Base-by-base conservation (phyloP, 2,113 vertebrate genomes). In the Sphyrna mokarran region DNA sequence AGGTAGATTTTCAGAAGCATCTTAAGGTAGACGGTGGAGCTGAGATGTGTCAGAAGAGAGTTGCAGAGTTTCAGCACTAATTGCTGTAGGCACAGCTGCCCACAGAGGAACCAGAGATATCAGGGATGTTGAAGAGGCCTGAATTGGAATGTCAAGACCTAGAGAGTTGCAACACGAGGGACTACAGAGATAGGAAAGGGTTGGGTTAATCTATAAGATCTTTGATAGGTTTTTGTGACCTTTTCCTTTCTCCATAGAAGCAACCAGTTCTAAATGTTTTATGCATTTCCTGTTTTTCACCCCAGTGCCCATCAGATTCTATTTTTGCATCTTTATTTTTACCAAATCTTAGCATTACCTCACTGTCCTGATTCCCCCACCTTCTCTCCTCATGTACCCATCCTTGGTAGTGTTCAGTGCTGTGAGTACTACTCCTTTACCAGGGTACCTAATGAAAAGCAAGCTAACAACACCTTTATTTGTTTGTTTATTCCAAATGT, bases 401-500 rank as follows among this genome's bases (percentile, higher is more conserved):
- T 0, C 80, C 14, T 43, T 85, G 80, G 72, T 29, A 23, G 69
- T 54, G 48, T 54, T 54, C 69, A 70, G 69, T 23, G 16, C 69
- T 70, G 18, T 54, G 48, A 54, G 1, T 70, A 5, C 22, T 20
- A 70, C 20, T 2, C 69, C 69, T 70, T 70, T 3, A 20, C 13
- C 68, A 20, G 72, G 29, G 11, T n/a, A n/a, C 33, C 29, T 26
- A 58, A 89, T 29, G 86, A 13, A 26, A 89, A 58, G 13, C 54
- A 61, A 16, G 61, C 54, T 6, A 6, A 58, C 3, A 5, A n/a
- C 89, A n/a, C 33, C 48, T 63, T 91, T 91, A 91, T 91, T 66
- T 90, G 58, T 63, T 33, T 93, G 54, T 94, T 94, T 94, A 69
- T 69, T 94, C 68, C 93, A 70, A 94, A 70, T 70, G 93, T 8